Percentiles rank a stretch among this genome's conserved stretches.
Evolutionary conservation across 2,888 invertebrate genomes (phyloP).

Genomic region (Trichopoda pennipes): DNA sequence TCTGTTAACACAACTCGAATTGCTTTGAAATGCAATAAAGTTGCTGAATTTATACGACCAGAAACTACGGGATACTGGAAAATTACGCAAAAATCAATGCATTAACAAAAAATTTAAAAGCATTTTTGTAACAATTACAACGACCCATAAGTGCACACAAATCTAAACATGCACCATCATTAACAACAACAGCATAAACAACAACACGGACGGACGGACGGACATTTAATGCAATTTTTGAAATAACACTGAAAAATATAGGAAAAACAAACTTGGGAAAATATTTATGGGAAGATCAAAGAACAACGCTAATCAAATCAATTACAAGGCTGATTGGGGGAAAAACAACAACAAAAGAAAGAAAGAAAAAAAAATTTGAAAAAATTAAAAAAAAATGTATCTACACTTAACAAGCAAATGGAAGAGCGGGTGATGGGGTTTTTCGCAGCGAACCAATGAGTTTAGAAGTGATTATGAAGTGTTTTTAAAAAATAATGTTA

Average conservation of each 20-base stretch:
- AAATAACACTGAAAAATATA: slow-evolving; percentile 42
- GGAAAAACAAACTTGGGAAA: slow-evolving; percentile 55
- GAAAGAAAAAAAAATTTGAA: not conserved
- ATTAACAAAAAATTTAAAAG: slow-evolving; percentile 68
- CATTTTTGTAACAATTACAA: slow-evolving; percentile 73
- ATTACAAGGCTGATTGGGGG: slow-evolving; percentile 57
- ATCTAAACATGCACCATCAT: slow-evolving; percentile 52
- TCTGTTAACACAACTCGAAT: slow-evolving; percentile 54
- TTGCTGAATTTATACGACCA: slow-evolving; percentile 53
- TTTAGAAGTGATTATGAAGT: slow-evolving; percentile 68
- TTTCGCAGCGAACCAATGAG: slow-evolving; percentile 42
- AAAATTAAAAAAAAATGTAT: slow-evolving; percentile 20
- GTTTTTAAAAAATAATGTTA: slow-evolving; percentile 66
- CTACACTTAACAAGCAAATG: slow-evolving; percentile 1
- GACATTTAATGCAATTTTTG: slow-evolving; percentile 66
- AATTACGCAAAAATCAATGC: slow-evolving; percentile 21
- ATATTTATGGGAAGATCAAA: slow-evolving; percentile 60
- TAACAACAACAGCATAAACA: slow-evolving; percentile 38
- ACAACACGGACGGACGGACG: too few species aligned
- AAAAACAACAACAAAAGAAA: slow-evolving; percentile 26
- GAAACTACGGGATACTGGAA: slow-evolving; percentile 40
- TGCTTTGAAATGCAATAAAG: slow-evolving; percentile 59
- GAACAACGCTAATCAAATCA: slow-evolving; percentile 67
- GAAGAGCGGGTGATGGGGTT: slow-evolving; percentile 1
- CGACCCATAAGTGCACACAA: slow-evolving; percentile 69